phyloP scores from a whole-genome alignment of 23 tunicate species.

The Styela clava region DNA sequence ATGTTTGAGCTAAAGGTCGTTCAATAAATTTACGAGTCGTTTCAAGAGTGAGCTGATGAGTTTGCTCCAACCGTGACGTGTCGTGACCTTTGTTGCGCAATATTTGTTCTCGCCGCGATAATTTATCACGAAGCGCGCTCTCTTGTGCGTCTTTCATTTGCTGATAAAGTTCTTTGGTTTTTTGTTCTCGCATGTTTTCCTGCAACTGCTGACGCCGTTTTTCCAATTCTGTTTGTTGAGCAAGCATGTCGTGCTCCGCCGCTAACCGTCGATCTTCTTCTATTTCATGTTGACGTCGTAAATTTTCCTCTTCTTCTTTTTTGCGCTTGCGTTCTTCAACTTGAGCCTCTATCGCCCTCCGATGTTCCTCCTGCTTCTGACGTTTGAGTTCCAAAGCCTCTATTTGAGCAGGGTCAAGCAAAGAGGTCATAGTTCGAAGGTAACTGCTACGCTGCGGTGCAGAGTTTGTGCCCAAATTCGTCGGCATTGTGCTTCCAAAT shows the following conservation, averaged over 20 bases:
- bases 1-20: background rate
- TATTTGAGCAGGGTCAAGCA: slow-evolving; percentile 83
- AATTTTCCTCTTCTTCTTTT: slow-evolving; percentile 50
- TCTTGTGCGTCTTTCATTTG: slow-evolving; percentile 86
- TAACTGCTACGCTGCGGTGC: slow-evolving; percentile 37
- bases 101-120: slow-evolving; percentile 44
- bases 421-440: slow-evolving; percentile 83
- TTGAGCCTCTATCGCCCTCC: slow-evolving; percentile 36
- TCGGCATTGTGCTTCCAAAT: background rate
- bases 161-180: slow-evolving; percentile 70
- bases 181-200: slow-evolving; percentile 77
- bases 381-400: slow-evolving; percentile 77
- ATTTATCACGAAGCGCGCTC: slow-evolving; percentile 70
- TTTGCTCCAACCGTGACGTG: slow-evolving; percentile 78
- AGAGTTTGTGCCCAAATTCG: background rate
- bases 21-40: background rate
- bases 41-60: slow-evolving; percentile 30
- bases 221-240: slow-evolving; percentile 59
- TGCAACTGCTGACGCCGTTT: slow-evolving; percentile 49
- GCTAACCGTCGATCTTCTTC: slow-evolving; percentile 57
- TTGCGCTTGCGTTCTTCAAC: slow-evolving; percentile 58
- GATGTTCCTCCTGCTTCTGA: slow-evolving; percentile 74
- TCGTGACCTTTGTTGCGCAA: slow-evolving; percentile 73
- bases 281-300: slow-evolving; percentile 39
- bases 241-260: slow-evolving; percentile 46